These are phyloP conservation scores for Seriola quinqueradiata DNA, from an alignment of 2,113 vertebrate species.

Conservation along the genomic window DNA sequence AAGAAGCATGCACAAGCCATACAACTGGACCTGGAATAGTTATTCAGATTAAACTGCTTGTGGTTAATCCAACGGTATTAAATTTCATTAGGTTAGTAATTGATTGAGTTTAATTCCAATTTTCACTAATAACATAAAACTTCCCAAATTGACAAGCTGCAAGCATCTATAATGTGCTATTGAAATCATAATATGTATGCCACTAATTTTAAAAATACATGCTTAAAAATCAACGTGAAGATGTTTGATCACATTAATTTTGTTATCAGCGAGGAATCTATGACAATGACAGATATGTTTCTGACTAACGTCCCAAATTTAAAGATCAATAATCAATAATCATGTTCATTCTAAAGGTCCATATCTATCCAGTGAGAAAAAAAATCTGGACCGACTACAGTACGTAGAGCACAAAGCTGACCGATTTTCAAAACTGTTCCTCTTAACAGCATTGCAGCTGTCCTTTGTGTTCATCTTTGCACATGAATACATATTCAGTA, in stretches of 20 bases:
- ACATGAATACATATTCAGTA: conserved; percentile 52
- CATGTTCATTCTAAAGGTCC: conserved; percentile 52
- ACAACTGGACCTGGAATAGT: conserved; percentile 32
- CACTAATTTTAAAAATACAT: conserved; percentile 82
- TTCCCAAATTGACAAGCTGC: conserved; percentile 86
- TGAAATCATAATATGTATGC: conserved; percentile 81
- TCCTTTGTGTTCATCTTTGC: conserved; percentile 61
- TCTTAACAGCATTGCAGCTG: conserved; percentile 39
- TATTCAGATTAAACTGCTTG: conserved; percentile 49
- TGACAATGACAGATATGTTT: conserved; percentile 45
- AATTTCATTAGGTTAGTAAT: conserved; percentile 49
- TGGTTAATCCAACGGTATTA: conserved; percentile 27
- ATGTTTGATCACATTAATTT: conserved; percentile 67
- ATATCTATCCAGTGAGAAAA: conserved; percentile 52
- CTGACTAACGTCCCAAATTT: conserved; percentile 49
- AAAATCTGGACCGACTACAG: conserved; percentile 61
- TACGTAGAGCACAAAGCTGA: conserved; percentile 36
- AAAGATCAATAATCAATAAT: conserved; percentile 45
- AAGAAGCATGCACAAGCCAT: conserved; percentile 76
- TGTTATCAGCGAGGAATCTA: conserved; percentile 48
- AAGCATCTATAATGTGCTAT: conserved; percentile 85
- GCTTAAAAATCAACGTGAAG: conserved; percentile 86
- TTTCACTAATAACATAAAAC: conserved; percentile 57
- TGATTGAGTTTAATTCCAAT: conserved; percentile 43
- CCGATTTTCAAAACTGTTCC: conserved; percentile 58